Conservation (phyloP, 2,888 invertebrate species). For the Bombylius major region DNA sequence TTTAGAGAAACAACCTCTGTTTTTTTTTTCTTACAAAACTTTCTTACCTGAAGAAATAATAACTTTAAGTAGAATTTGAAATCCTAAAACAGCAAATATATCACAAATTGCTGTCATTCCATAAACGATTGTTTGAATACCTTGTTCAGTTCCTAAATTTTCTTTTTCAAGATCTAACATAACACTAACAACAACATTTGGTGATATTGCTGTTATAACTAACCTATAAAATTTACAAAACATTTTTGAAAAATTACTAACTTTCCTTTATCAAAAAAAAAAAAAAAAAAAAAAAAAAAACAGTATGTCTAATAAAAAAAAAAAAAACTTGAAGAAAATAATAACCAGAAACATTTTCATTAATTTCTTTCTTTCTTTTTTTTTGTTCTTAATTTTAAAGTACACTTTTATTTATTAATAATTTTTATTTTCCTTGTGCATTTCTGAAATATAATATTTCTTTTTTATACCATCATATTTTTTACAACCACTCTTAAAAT, state of each 20-base stretch:
- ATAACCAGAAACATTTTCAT: too few relatives aligned
- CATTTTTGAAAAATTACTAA: constrained; percentile 1
- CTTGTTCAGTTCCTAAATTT: constrained; percentile 50
- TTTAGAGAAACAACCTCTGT: too few relatives aligned
- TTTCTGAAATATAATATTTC: too few relatives aligned
- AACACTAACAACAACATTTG: constrained; percentile 61
- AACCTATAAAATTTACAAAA: constrained; percentile 34
- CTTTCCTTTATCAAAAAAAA: too few relatives aligned
- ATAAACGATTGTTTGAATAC: constrained; percentile 57
- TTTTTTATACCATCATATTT: too few relatives aligned
- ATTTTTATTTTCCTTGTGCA: too few relatives aligned
- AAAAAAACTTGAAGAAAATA: not conserved
- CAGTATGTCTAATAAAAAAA: not conserved
- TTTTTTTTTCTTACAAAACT: too few relatives aligned
- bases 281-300: not conserved
- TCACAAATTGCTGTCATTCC: constrained; percentile 53
- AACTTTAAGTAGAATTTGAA: constrained; percentile 52
- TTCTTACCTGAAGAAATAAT: constrained; percentile 47
- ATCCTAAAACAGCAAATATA: constrained; percentile 60
- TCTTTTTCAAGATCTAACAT: constrained; percentile 48
- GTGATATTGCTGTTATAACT: constrained; percentile 54
- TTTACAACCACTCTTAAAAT: too few relatives aligned
- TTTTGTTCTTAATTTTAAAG: too few relatives aligned
- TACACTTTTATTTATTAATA: too few relatives aligned
- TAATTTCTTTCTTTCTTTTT: too few relatives aligned